Conservation (phyloP, 2,797 vertebrate genomes). For the Eulemur coronatus region DNA sequence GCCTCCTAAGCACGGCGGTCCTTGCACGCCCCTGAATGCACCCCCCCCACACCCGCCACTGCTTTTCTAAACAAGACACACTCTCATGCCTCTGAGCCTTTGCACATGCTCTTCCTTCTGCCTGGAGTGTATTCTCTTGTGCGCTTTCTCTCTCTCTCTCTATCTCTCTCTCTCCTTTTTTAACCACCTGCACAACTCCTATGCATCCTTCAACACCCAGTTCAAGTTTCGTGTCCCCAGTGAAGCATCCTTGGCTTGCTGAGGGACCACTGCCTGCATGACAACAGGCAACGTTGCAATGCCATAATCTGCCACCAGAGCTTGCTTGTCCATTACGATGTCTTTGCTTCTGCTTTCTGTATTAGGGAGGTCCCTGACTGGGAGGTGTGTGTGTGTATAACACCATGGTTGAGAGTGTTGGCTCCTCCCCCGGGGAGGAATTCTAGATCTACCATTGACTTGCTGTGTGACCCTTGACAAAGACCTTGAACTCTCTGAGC, state of each 20-base stretch:
- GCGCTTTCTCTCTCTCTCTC: no score
- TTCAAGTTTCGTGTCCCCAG: neutral
- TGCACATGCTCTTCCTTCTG: neutral
- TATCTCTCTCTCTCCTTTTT: no score
- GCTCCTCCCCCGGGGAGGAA: neutral
- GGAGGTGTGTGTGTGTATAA: accelerated
- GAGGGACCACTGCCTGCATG: neutral
- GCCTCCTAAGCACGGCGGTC: neutral
- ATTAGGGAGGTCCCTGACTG: neutral
- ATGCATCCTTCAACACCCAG: neutral
- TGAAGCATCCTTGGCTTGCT: neutral
- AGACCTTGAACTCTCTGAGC: neutral
- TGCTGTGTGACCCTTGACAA: neutral
- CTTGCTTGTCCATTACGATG: neutral
- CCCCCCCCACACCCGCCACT: accelerated
- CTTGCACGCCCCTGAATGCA: neutral
- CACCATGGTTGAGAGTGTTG: accelerated
- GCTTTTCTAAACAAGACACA: neutral
- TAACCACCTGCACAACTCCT: neutral
- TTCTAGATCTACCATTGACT: neutral
- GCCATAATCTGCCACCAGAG: neutral
- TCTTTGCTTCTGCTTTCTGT: neutral
- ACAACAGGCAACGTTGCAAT: neutral
- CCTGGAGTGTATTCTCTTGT: neutral
- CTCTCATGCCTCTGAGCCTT: neutral